Base-by-base conservation (phyloP, 2,888 invertebrate species). In the Tricholauxania praeusta region DNA sequence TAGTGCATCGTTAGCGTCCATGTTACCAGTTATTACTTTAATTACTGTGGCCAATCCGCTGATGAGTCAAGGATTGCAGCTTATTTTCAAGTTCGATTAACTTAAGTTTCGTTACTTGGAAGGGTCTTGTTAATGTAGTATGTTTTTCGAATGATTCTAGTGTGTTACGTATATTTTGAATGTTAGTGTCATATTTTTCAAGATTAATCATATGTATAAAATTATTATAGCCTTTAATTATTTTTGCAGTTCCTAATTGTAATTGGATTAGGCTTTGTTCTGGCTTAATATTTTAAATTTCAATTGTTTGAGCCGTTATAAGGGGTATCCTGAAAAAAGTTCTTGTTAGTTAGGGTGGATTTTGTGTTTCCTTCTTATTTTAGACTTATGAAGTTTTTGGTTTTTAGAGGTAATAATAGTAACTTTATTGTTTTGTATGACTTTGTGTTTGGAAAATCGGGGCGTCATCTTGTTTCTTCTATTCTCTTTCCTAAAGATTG, bases 1-100 rank as follows among this genome's bases (percentile, higher is more conserved):
- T 52, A 57, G 32, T n/a, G 66, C 71, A 60, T 74, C 74, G 12
- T 64, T 69, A 19, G 63, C 53, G 60, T 74, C 77, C 74, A 77
- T 74, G 48, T 75, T 77, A 48, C 73, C 77, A n/a, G 76, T 75
- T n/a, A 76, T 67, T n/a, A 67, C 59, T 72, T 76, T 74, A n/a
- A 75, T 68, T 60, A 71, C 57, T 5, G 52, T 70, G 1, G 74
- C 69, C 19, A 76, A 60, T 32, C 75, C 76, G 47, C 74, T 62
- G n/a, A 75, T 65, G 3, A 76, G 68, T 71, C 63, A 74, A 48
- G 48, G 68, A 28, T 2, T 71, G 32, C 12, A 71, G 62, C 71
- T 71, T 72, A 8, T 57, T 66, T 17, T 62, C 55, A 39, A 71
- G 71, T 76, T 72, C 63, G 10, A 55, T 72, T 5, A 74, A 17